These are phyloP conservation scores for Eupeodes luniger DNA, from an alignment of 2,888 invertebrate genomes.

Conservation along the genomic window DNA sequence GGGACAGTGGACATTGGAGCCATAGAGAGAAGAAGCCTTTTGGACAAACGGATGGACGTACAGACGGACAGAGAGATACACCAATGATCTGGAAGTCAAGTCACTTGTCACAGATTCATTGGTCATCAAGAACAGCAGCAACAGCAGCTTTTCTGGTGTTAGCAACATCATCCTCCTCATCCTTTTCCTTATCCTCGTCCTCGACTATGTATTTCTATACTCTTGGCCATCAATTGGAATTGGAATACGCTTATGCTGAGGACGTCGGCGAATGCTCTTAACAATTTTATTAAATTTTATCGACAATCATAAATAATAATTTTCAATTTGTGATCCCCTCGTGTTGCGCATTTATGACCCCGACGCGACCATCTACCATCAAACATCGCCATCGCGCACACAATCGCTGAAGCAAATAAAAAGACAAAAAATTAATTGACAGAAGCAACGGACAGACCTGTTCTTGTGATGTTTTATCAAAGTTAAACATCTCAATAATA, in stretches of 20 bases:
- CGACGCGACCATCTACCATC: slow-evolving; percentile 4
- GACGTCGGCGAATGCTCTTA: slow-evolving; percentile 64
- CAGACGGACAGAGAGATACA: slow-evolving; percentile 41
- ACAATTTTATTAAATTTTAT: slow-evolving; percentile 75
- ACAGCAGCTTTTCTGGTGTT: slow-evolving; percentile 63
- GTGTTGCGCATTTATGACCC: background rate
- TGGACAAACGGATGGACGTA: slow-evolving; percentile 21
- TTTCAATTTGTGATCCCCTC: slow-evolving; percentile 66
- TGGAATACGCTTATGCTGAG: slow-evolving; percentile 1
- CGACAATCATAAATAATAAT: slow-evolving; percentile 75
- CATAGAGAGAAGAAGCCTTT: slow-evolving; percentile 52
- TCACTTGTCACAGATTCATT: slow-evolving; percentile 81
- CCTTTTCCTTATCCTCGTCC: background rate
- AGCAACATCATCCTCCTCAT: slow-evolving; percentile 38
- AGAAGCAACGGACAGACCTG: slow-evolving; percentile 78
- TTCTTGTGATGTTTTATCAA: slow-evolving; percentile 78
- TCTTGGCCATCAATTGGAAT: background rate
- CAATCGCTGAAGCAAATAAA: slow-evolving; percentile 66
- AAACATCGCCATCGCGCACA: slow-evolving; percentile 19
- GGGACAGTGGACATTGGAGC: slow-evolving; percentile 9
- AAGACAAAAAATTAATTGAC: slow-evolving; percentile 78
- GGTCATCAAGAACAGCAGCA: slow-evolving; percentile 66
- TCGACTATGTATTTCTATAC: background rate
- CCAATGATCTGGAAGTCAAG: slow-evolving; percentile 83
- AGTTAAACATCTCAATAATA: slow-evolving; percentile 76